phyloP scores from a whole-genome alignment of 2,888 invertebrate species.

The Unio pictorum region DNA sequence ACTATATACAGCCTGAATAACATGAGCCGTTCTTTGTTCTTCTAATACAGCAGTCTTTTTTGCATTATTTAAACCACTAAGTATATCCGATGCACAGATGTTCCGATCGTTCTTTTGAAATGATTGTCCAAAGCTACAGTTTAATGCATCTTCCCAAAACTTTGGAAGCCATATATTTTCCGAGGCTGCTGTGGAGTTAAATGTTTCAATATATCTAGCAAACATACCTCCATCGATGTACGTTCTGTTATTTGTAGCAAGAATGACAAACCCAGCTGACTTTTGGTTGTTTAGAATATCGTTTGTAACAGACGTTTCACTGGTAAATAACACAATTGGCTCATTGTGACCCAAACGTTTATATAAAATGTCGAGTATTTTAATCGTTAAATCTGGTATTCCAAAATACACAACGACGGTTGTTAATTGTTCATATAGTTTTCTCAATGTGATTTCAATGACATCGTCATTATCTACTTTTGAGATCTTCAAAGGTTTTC shows the following conservation, averaged over 20 bases:
- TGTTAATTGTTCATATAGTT: conserved; percentile 17
- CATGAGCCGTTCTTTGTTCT: conserved; percentile 50
- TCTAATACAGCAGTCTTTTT: conserved; percentile 15
- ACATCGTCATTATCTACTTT: conserved; percentile 14
- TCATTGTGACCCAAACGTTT: background rate
- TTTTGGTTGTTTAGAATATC: conserved; percentile 22
- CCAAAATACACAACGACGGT: conserved; percentile 51
- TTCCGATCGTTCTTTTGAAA: conserved; percentile 27
- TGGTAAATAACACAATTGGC: conserved; percentile 48
- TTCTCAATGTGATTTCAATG: conserved; percentile 11
- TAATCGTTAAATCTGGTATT: conserved; percentile 37
- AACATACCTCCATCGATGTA: conserved; percentile 6
- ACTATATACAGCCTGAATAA: conserved; percentile 47
- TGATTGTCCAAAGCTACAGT: conserved; percentile 46
- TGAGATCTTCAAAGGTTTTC: conserved; percentile 27
- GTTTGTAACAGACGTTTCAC: conserved; percentile 56
- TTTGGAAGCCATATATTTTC: conserved; percentile 49
- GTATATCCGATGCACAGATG: background rate
- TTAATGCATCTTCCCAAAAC: conserved; percentile 47
- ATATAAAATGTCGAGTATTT: conserved; percentile 36
- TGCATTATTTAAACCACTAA: conserved; percentile 14
- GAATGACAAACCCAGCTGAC: conserved; percentile 45
- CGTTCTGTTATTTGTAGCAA: conserved; percentile 34
- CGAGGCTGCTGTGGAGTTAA: conserved; percentile 10
- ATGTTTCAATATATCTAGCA: conserved; percentile 20